A percentile compares a stretch with the other conserved stretches of the same genome.
Evolutionary conservation across 2,888 invertebrate genomes (phyloP).

Genomic region (Pheosia tremula): DNA sequence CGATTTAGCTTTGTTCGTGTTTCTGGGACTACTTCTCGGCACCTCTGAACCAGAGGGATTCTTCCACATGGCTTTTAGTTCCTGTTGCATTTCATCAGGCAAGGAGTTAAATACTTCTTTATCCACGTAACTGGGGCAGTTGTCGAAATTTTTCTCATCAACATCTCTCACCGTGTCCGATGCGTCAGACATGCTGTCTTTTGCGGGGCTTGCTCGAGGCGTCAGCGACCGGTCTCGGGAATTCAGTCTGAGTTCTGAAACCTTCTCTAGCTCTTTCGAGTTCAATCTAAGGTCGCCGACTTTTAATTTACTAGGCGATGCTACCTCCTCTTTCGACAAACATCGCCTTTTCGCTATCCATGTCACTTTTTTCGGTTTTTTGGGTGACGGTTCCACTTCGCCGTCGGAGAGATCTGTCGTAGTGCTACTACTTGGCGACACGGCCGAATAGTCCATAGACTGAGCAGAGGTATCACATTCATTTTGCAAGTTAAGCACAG

Average conservation of each 20-base stretch:
- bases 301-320: constrained; percentile 88
- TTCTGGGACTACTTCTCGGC: constrained; percentile 74
- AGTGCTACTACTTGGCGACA: constrained; percentile 75
- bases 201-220: constrained; percentile 76
- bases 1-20: constrained; percentile 82
- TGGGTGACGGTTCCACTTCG: constrained; percentile 90
- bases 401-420: constrained; percentile 86
- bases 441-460: constrained; percentile 80
- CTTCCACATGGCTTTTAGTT: constrained; percentile 88
- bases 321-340: constrained; percentile 80
- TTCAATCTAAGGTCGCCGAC: constrained; percentile 87
- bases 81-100: constrained; percentile 89
- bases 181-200: constrained; percentile 70
- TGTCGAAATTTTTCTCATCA: constrained; percentile 70
- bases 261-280: constrained; percentile 86
- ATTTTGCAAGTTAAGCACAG: constrained; percentile 87
- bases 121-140: constrained; percentile 88
- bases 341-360: constrained; percentile 80
- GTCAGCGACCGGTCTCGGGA: constrained; percentile 76
- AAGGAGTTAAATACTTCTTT: constrained; percentile 88
- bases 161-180: constrained; percentile 73
- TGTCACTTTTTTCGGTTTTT: constrained; percentile 85
- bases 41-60: constrained; percentile 74
- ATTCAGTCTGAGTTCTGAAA: constrained; percentile 75
- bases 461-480: constrained; percentile 77